Conservation (phyloP, 2,888 invertebrate species). For the Malthinus seriepunctatus region DNA sequence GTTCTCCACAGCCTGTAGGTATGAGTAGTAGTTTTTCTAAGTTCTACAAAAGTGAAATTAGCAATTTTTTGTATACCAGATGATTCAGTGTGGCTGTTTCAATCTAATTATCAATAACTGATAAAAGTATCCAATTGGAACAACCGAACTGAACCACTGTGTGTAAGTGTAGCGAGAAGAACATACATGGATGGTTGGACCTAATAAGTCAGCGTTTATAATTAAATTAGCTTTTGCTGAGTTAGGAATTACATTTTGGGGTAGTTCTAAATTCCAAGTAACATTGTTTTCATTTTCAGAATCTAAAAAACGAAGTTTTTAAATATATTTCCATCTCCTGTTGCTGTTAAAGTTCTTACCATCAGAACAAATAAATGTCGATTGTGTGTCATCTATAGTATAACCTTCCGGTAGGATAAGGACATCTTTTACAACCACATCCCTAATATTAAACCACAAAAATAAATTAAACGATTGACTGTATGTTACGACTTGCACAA, state of each 20-base stretch:
- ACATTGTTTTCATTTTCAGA: constrained; percentile 40
- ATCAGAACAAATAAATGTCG: constrained; percentile 68
- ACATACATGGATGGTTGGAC: constrained; percentile 60
- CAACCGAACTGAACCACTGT: too few relatives aligned
- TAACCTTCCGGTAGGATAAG: constrained; percentile 74
- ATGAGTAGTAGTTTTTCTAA: constrained; percentile 67
- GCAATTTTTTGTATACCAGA: too few relatives aligned
- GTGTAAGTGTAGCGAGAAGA: not conserved
- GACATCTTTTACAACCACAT: constrained; percentile 66
- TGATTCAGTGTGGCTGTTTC: too few relatives aligned
- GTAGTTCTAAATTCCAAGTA: constrained; percentile 57
- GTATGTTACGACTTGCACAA: too few relatives aligned
- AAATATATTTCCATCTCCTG: not conserved
- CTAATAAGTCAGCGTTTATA: constrained; percentile 66
- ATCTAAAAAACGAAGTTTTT: constrained; percentile 34
- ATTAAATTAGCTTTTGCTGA: constrained; percentile 68
- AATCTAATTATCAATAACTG: too few relatives aligned
- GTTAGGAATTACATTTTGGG: constrained; percentile 61
- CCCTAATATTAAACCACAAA: constrained; percentile 53
- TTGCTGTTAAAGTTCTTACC: constrained; percentile 53
- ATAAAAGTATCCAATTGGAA: too few relatives aligned
- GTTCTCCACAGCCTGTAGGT: constrained; percentile 81
- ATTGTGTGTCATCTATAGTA: constrained; percentile 65
- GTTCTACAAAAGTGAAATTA: constrained; percentile 52
- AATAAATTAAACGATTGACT: not conserved